phyloP scores from a whole-genome alignment of 1,140 invertebrate species.

The Meloidogyne floridensis region DNA sequence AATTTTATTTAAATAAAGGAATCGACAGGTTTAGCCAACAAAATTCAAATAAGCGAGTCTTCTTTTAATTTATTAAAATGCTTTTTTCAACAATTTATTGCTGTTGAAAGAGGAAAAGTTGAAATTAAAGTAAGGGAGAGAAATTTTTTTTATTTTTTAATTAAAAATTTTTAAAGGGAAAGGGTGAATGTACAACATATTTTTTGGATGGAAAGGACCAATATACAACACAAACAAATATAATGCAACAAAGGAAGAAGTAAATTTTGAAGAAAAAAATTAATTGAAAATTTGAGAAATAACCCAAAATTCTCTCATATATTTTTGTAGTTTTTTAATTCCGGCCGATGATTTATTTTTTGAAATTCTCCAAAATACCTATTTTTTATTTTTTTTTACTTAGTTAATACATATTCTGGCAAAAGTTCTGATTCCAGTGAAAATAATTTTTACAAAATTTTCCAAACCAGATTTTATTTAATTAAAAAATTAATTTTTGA shows the following conservation, averaged over 20 bases:
- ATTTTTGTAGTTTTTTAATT: too few species aligned
- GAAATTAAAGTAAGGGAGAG: conserved; percentile 56
- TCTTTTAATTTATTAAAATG: conserved; percentile 59
- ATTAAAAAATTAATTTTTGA: too few species aligned
- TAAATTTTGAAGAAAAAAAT: neutral
- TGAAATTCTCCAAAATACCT: too few species aligned
- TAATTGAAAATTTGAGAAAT: neutral
- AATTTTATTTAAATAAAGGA: conserved; percentile 17
- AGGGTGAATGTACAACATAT: conserved; percentile 55
- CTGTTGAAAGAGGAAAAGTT: conserved; percentile 56
- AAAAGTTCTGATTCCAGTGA: too few species aligned
- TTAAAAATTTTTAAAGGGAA: conserved; percentile 50
- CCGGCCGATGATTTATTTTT: too few species aligned
- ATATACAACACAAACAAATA: conserved; percentile 3
- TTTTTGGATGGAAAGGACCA: conserved; percentile 45
- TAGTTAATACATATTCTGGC: too few species aligned
- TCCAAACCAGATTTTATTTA: too few species aligned
- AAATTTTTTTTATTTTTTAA: conserved; percentile 26
- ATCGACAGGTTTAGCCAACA: conserved; percentile 58
- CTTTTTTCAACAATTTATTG: conserved; percentile 58
- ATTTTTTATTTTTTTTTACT: too few species aligned
- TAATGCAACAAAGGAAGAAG: neutral
- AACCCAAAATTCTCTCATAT: too few species aligned
- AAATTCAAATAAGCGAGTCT: conserved; percentile 63
- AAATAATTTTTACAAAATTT: too few species aligned